Percentiles rank a stretch among this genome's conserved stretches.
These are phyloP conservation scores for Yoshiicerus persimilis DNA, from an alignment of 1,140 invertebrate genomes.

Conservation along the genomic window DNA sequence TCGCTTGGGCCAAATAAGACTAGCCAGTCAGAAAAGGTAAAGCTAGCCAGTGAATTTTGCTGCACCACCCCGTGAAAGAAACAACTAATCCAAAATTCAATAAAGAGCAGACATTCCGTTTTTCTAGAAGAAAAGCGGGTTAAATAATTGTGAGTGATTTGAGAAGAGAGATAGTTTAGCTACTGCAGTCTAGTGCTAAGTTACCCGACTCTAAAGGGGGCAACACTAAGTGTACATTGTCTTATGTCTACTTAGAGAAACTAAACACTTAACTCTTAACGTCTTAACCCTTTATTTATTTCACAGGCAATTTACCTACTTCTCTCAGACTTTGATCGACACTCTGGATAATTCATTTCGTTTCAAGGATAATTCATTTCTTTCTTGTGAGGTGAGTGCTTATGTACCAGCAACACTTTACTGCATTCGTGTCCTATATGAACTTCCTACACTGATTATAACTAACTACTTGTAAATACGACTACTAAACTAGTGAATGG, in stretches of 20 bases:
- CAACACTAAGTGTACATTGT: not conserved
- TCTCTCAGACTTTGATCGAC: not conserved
- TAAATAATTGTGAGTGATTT: conserved; percentile 39
- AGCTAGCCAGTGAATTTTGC: not conserved
- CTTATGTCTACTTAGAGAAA: not conserved
- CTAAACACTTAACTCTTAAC: not conserved
- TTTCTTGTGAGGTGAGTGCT: not conserved
- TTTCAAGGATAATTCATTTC: not conserved
- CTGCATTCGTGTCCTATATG: not conserved
- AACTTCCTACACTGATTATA: not conserved
- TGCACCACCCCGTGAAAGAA: not conserved
- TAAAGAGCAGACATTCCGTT: not conserved
- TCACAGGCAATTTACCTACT: not conserved
- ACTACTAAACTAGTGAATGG: not conserved
- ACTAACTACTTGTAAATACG: no score
- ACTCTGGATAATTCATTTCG: not conserved
- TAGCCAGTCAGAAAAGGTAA: not conserved
- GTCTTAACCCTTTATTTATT: not conserved
- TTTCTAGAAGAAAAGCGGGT: not conserved
- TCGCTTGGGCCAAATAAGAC: not conserved
- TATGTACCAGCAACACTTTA: not conserved
- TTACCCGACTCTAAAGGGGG: not conserved
- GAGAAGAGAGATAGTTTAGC: not conserved
- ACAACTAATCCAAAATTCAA: not conserved
- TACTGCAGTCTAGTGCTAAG: not conserved